These are phyloP conservation scores for Marmota flaviventris DNA, from an alignment of 2,113 vertebrate species.

Conservation along the genomic window DNA sequence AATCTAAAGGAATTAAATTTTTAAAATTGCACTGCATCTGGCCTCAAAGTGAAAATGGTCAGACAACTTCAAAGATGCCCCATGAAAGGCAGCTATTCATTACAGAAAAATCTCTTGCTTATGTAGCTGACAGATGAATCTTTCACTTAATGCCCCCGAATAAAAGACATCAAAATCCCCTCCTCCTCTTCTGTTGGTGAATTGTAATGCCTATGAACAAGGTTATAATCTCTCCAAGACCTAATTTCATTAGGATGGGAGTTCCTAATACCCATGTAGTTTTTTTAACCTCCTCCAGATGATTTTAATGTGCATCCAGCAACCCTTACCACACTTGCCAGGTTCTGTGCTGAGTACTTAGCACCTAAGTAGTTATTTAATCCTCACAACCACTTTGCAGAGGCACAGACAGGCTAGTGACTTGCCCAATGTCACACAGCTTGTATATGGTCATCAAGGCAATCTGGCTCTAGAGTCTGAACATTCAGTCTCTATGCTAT, in stretches of 20 bases:
- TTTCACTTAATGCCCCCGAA: slow-evolving; percentile 64
- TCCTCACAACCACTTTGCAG: neutral
- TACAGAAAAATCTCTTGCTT: slow-evolving; percentile 63
- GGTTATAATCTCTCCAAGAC: slow-evolving; percentile 6
- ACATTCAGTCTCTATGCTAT: neutral
- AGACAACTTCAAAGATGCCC: slow-evolving; percentile 78
- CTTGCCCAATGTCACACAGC: neutral
- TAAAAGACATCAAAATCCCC: neutral
- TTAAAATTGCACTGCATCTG: slow-evolving; percentile 71
- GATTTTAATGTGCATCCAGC: neutral
- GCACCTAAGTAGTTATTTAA: neutral
- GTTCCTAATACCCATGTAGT: neutral
- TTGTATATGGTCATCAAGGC: neutral
- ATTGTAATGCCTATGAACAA: slow-evolving; percentile 2
- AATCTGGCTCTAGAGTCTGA: neutral
- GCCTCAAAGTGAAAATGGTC: slow-evolving; percentile 77
- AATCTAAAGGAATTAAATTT: slow-evolving; percentile 79
- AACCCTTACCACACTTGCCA: neutral
- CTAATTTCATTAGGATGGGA: slow-evolving; percentile 30
- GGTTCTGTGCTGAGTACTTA: neutral
- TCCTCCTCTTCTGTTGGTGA: slow-evolving; percentile 27
- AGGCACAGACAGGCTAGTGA: neutral
- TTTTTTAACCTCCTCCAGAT: neutral
- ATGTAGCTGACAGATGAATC: slow-evolving; percentile 67
- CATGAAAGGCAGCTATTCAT: slow-evolving; percentile 76